Conservation (phyloP, 2,113 vertebrate genomes). For the Cynopterus brachyotis region DNA sequence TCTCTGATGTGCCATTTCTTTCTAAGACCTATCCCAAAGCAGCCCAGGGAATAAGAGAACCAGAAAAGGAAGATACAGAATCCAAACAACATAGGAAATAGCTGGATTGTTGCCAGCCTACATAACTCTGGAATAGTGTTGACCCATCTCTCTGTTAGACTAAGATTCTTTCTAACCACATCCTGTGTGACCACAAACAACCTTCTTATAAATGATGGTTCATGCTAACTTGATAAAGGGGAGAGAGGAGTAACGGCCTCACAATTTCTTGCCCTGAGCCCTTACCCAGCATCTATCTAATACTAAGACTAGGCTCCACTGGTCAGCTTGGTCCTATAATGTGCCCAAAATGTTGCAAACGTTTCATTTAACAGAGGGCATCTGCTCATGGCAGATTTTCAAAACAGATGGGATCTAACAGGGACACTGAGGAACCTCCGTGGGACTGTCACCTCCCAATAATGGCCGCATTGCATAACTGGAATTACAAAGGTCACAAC, state of each 20-base stretch:
- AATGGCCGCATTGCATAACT: background rate
- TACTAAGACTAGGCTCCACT: background rate
- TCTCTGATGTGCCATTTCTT: background rate
- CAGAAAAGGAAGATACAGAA: background rate
- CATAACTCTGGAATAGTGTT: background rate
- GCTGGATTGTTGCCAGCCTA: background rate
- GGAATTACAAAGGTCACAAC: background rate
- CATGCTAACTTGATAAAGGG: background rate
- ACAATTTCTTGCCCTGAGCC: background rate
- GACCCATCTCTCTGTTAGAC: background rate
- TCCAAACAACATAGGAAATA: background rate
- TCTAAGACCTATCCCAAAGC: background rate
- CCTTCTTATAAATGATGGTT: background rate
- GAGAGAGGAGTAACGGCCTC: background rate
- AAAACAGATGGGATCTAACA: background rate
- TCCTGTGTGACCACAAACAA: background rate
- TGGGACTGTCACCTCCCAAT: no score
- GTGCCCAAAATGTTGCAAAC: background rate
- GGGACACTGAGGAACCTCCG: background rate
- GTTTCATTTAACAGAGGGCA: background rate
- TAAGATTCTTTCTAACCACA: background rate
- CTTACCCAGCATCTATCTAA: background rate
- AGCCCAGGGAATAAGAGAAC: background rate
- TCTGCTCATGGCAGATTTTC: background rate
- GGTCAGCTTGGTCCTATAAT: background rate